Evolutionary conservation across 2,113 vertebrate species (phyloP).

Genomic region (Heterotilapia buettikoferi): DNA sequence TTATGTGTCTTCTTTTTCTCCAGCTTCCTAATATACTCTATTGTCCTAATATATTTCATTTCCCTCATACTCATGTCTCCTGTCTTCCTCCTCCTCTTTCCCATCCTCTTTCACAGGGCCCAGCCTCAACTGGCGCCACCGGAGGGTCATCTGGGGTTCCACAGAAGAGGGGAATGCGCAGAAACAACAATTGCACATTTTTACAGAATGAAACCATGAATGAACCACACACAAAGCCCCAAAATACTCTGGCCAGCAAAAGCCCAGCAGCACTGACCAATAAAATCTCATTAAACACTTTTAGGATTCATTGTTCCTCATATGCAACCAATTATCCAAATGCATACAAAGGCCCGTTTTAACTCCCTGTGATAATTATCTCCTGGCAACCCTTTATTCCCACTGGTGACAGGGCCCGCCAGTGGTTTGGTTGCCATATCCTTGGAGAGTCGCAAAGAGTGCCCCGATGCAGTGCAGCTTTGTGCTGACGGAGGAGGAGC

Average conservation of each 20-base stretch:
- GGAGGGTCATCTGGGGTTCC: constrained; percentile 62
- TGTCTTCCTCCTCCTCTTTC: background rate
- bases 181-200: constrained; percentile 51
- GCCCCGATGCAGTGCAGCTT: constrained; percentile 42
- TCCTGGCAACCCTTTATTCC: constrained; percentile 25
- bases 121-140: constrained; percentile 55
- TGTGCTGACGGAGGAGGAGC: constrained; percentile 63
- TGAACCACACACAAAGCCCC: constrained; percentile 9
- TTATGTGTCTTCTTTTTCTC: background rate
- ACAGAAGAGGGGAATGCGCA: constrained; percentile 34
- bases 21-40: constrained; percentile 25
- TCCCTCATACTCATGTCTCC: background rate
- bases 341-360: constrained; percentile 7
- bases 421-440: background rate
- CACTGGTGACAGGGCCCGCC: constrained; percentile 12
- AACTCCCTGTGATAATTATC: constrained; percentile 40
- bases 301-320: constrained; percentile 16
- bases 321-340: constrained; percentile 28
- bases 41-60: constrained; percentile 11
- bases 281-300: constrained; percentile 23
- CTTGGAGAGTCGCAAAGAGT: constrained; percentile 43
- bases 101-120: constrained; percentile 26
- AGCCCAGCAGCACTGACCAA: background rate
- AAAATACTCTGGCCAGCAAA: background rate
- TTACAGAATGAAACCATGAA: constrained; percentile 45